phyloP scores from a whole-genome alignment of 2,888 invertebrate species.

The Hirtodrosophila confusa region DNA sequence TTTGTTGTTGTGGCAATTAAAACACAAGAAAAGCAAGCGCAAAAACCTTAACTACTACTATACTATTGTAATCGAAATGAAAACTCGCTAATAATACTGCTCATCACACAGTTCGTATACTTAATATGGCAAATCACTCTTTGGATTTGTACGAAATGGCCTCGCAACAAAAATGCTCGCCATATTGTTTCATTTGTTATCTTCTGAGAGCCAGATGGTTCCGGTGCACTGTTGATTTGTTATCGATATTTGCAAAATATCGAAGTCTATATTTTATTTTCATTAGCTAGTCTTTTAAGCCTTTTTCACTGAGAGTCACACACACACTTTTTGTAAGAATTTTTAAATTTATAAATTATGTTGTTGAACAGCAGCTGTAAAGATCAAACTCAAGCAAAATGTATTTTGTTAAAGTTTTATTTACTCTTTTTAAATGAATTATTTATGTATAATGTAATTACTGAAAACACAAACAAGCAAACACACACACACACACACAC shows the following conservation, averaged over 20 bases:
- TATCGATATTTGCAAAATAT: constrained; percentile 67
- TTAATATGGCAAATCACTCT: constrained; percentile 52
- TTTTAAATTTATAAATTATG: constrained; percentile 34
- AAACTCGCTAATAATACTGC: constrained; percentile 61
- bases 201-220: constrained; percentile 13
- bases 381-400: constrained; percentile 52
- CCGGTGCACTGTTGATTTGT: constrained; percentile 62
- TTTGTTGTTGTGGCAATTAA: constrained; percentile 43
- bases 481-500: neutral
- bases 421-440: constrained; percentile 40
- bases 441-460: constrained; percentile 35
- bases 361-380: constrained; percentile 79
- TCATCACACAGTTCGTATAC: constrained; percentile 59
- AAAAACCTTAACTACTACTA: neutral
- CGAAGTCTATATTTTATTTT: constrained; percentile 59
- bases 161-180: constrained; percentile 59
- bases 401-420: constrained; percentile 63
- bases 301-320: constrained; percentile 54
- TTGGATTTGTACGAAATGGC: constrained; percentile 55
- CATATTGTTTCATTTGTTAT: constrained; percentile 43
- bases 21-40: constrained; percentile 30
- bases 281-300: constrained; percentile 56
- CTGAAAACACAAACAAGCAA: constrained; percentile 1
- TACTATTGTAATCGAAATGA: neutral
- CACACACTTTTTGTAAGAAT: constrained; percentile 33